Evolutionary conservation across 2,797 vertebrate genomes (phyloP), one percentile per base, ranked within the genome.

Genomic region (Sylvilagus floridanus): DNA sequence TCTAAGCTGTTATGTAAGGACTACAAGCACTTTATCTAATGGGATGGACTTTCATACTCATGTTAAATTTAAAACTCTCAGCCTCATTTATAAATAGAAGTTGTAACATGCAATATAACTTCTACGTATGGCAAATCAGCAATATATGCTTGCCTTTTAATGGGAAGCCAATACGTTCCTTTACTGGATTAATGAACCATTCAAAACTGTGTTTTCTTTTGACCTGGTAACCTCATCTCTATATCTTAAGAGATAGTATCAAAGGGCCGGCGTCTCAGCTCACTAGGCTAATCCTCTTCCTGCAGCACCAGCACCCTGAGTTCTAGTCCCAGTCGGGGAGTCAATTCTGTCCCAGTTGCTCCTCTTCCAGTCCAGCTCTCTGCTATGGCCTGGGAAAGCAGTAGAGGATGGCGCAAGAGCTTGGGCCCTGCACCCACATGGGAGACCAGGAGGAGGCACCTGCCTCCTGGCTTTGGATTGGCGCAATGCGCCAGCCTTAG

Each of bases 181-280:
- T 81, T 73, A 95, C 32, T 57, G 13, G 93, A 89, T 57, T 78
- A 93, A 86, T 82, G 14, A 76, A 81, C 81, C 42, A 77, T 54
- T 91, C 30, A 97, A 84, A 97, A 84, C 92, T 72, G 11, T 84
- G n/a, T 24, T 81, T 91, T 93, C 73, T 84, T 82, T 78, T 93
- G 42, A 72, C 32, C 24, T 73, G 75, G 57, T 50, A 78, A 92
- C 50, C 76, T 32, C 42, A 90, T 6, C 82, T 93, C 30, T 69
- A 6, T 71, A 93, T 76, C 35, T 68, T 93, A 94, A 62, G 26
- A 35, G 24, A 93, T 88, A 78, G 42, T 47, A 47, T 47, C 42
- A 47, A 1, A 47, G 42, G 42, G 42, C 42, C 8, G 42, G 42
- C 42, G 42, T 47, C 42, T 8, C 42, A 47, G 42, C 42, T 47